Evolutionary conservation across 2,888 invertebrate genomes (phyloP).

Genomic region (Andrena haemorrhoa): DNA sequence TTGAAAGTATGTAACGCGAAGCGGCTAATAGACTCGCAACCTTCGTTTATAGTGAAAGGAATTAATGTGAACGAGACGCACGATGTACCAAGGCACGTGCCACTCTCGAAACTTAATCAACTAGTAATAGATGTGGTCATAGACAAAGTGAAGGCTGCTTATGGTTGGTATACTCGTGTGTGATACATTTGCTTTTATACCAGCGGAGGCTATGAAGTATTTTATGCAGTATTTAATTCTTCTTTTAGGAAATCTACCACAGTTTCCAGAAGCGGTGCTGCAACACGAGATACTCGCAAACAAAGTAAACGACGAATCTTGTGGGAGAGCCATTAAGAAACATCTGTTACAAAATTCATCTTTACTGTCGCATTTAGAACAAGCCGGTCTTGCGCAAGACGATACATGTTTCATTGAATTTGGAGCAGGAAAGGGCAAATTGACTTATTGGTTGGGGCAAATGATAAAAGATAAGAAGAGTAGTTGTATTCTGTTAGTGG

Average conservation of each 20-base stretch:
- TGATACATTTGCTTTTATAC: not conserved
- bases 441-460: slow-evolving; percentile 91
- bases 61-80: slow-evolving; percentile 84
- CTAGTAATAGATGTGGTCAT: slow-evolving; percentile 73
- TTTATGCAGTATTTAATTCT: not conserved
- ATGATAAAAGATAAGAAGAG: slow-evolving; percentile 86
- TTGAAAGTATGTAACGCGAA: slow-evolving; percentile 91
- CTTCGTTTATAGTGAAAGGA: slow-evolving; percentile 86
- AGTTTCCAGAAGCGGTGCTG: slow-evolving; percentile 83
- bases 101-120: slow-evolving; percentile 75
- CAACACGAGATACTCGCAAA: slow-evolving; percentile 85
- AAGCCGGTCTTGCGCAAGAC: slow-evolving; percentile 87
- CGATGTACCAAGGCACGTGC: slow-evolving; percentile 63
- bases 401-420: slow-evolving; percentile 93
- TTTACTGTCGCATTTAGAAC: slow-evolving; percentile 89
- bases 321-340: slow-evolving; percentile 88
- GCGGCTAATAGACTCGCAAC: slow-evolving; percentile 82
- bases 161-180: slow-evolving; percentile 72
- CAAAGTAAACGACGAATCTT: slow-evolving; percentile 86
- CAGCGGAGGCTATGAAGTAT: not conserved
- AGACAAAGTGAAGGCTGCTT: slow-evolving; percentile 77
- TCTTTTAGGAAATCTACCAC: slow-evolving; percentile 78
- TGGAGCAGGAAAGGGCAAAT: slow-evolving; percentile 96
- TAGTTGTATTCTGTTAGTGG: slow-evolving; percentile 90
- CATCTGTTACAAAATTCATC: slow-evolving; percentile 93